These are phyloP conservation scores for Poecilia velifera DNA, from an alignment of 2,797 vertebrate genomes.

Conservation along the genomic window DNA sequence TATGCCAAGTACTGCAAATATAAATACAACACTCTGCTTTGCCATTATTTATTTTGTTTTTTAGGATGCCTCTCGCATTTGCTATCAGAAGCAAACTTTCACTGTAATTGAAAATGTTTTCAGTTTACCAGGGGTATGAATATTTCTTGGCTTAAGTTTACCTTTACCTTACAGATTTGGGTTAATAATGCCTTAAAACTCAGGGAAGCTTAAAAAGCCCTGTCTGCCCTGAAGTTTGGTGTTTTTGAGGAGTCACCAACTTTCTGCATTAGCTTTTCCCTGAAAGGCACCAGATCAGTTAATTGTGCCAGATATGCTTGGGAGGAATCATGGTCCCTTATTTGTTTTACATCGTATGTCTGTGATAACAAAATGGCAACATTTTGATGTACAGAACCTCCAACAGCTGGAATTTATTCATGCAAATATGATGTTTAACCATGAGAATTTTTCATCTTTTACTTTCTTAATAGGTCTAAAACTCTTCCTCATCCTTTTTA, in stretches of 20 bases:
- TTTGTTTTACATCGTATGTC: neutral
- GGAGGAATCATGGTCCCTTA: neutral
- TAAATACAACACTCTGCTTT: neutral
- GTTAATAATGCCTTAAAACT: neutral
- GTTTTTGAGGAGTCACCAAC: neutral
- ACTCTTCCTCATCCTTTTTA: neutral
- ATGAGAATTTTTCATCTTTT: neutral
- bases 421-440: neutral
- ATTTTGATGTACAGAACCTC: neutral
- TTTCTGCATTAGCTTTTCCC: neutral
- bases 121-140: neutral
- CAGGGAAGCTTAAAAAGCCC: neutral
- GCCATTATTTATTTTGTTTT: neutral
- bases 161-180: constrained; percentile 1
- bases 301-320: neutral
- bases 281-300: neutral
- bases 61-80: neutral
- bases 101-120: neutral
- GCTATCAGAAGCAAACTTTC: neutral
- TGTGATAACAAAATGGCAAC: neutral
- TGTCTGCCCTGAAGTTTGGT: neutral
- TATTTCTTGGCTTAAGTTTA: neutral
- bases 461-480: neutral
- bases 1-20: neutral
- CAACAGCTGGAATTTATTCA: neutral